Evolutionary conservation across 2,888 invertebrate species (phyloP), one percentile per base, ranked within the genome.

Genomic region (Omphaloscelis lunosa): DNA sequence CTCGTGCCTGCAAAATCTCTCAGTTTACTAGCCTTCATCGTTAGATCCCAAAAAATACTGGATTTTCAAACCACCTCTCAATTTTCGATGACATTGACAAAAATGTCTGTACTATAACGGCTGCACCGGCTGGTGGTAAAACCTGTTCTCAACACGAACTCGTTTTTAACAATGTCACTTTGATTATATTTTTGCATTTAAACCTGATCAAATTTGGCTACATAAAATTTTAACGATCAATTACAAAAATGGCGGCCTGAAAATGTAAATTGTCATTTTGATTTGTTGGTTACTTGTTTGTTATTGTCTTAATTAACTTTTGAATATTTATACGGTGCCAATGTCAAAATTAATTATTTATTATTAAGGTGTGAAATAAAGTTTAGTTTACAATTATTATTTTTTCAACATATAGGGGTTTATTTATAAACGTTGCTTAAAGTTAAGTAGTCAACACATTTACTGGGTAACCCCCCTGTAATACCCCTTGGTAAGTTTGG

Each of bases 31-130:
- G 4, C 41, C 12, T 41, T 56, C 3, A 17, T 72, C 39, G 56
- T 15, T 51, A 51, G n/a, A 53, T 67, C 27, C 6, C n/a, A n/a
- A 53, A 65, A 68, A 74, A 41, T n/a, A 53, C 51, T 34, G n/a
- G 39, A n/a, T 51, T 80, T 27, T n/a, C 59, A 51, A 48, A 45
- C 34, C 66, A 51, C 27, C 39, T 69, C 58, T 48, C 65, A 63
- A 72, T 65, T 72, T 75, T 73, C 68, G 65, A 45, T 63, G 79
- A 72, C 83, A 85, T 82, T 76, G 79, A 67, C 53, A 41, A 65
- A 53, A 71, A 72, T 69, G 66, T 41, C 77, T 41, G 39, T 39
- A 2, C 27, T 45, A 67, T 11, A 15, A 4, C 20, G 39, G 39
- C 75, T 65, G 73, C 8, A 15, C 2, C 20, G 39, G 39, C 75